phyloP scores from a whole-genome alignment of 2,888 invertebrate species.

The Heliconius aoede region DNA sequence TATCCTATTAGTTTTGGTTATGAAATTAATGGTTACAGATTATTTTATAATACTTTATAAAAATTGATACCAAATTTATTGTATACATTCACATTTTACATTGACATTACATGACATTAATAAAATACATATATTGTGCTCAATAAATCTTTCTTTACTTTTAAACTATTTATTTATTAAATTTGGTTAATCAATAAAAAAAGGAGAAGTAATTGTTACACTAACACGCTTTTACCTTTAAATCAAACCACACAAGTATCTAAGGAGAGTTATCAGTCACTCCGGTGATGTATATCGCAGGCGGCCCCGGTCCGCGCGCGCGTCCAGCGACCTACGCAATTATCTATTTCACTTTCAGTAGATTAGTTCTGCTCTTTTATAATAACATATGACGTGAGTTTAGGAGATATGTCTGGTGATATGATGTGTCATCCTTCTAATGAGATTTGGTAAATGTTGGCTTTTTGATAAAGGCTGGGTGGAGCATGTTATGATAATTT shows the following conservation, averaged over 20 bases:
- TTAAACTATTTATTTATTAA: too few species aligned
- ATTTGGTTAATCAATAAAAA: not conserved
- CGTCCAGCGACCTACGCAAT: constrained; percentile 53
- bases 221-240: constrained; percentile 34
- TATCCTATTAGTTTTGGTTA: too few species aligned
- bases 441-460: not conserved
- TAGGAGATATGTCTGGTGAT: not conserved
- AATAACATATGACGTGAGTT: constrained; percentile 29
- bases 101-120: not conserved
- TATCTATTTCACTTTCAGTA: constrained; percentile 60
- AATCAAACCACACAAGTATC: constrained; percentile 48
- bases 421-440: not conserved
- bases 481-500: too few species aligned
- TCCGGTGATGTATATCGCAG: constrained; percentile 67
- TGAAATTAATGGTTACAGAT: too few species aligned
- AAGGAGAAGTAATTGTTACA: not conserved
- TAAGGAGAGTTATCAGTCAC: constrained; percentile 77
- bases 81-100: not conserved
- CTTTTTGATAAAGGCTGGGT: too few species aligned
- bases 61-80: not conserved
- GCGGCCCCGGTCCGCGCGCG: constrained; percentile 46
- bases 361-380: constrained; percentile 50
- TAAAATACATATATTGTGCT: not conserved
- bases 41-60: not conserved
- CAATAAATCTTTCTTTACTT: too few species aligned